Conservation (phyloP, 2,888 invertebrate genomes). For the Tribolium freemani region DNA sequence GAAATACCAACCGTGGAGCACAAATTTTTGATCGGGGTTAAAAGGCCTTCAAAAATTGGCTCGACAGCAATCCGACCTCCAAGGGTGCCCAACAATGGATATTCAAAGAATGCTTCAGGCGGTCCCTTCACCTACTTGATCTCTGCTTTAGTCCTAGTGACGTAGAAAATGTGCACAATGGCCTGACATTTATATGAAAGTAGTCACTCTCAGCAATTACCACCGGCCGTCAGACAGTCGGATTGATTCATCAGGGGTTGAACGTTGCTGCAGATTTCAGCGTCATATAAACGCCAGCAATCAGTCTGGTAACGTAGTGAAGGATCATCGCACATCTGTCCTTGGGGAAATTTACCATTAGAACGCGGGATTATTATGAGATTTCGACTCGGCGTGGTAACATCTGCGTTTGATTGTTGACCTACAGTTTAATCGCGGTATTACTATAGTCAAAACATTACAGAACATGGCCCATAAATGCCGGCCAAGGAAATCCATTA, state of each 20-base stretch:
- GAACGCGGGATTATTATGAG: slow-evolving; percentile 43
- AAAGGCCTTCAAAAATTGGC: slow-evolving; percentile 47
- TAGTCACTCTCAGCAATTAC: slow-evolving; percentile 43
- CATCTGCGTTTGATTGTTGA: slow-evolving; percentile 46
- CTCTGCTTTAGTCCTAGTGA: slow-evolving; percentile 40
- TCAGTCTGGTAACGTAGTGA: slow-evolving; percentile 21
- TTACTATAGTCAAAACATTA: slow-evolving; percentile 39
- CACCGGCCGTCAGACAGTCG: slow-evolving; percentile 29
- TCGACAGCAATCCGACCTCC: slow-evolving; percentile 45
- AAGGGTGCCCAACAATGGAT: slow-evolving; percentile 40
- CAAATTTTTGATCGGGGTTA: slow-evolving; percentile 29
- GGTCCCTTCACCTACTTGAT: slow-evolving; percentile 44
- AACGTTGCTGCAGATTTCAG: slow-evolving; percentile 30
- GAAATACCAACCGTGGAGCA: slow-evolving; percentile 15
- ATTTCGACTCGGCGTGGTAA: slow-evolving; percentile 35
- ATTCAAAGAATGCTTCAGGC: slow-evolving; percentile 30
- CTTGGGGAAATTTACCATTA: slow-evolving; percentile 45
- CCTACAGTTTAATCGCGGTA: slow-evolving; percentile 42
- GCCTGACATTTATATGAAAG: slow-evolving; percentile 41
- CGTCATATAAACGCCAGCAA: slow-evolving; percentile 36
- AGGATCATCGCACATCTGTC: slow-evolving; percentile 45
- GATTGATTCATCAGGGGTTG: slow-evolving; percentile 45
- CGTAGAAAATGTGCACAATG: slow-evolving; percentile 46
- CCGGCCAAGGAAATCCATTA: slow-evolving; percentile 31
- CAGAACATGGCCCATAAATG: slow-evolving; percentile 19